A percentile compares a stretch with the other conserved stretches of the same genome.
Conservation (phyloP, 2,797 vertebrate species). For the Thripadectes ignobilis region DNA sequence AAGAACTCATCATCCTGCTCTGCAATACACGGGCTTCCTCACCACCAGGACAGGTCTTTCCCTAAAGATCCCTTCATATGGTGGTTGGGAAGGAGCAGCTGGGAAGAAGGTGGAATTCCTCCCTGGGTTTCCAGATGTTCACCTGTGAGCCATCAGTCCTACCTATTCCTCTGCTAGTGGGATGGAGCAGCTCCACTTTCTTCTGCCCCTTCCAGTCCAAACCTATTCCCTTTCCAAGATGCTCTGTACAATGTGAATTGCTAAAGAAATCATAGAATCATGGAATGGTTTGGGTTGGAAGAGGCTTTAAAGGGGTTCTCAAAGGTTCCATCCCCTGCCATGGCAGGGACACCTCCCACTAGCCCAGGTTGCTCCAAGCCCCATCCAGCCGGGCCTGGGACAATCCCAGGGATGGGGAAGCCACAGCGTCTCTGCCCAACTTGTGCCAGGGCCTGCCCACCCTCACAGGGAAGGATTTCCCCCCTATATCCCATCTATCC, state of each 20-base stretch:
- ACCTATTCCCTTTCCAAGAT: not conserved
- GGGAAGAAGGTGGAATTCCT: not conserved
- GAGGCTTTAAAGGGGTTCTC: not conserved
- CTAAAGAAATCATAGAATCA: not conserved
- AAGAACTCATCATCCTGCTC: not conserved
- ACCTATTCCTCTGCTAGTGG: not conserved
- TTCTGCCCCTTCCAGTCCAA: not conserved
- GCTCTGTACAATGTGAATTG: not conserved
- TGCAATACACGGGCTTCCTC: not conserved
- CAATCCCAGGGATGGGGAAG: not conserved
- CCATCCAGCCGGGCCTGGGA: not conserved
- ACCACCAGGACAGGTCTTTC: not conserved
- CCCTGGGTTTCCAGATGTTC: not conserved
- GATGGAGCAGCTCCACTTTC: not conserved
- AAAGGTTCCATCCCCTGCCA: not conserved
- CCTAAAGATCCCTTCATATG: not conserved
- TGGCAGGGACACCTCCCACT: not conserved
- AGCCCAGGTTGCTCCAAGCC: not conserved
- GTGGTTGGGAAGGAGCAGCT: not conserved
- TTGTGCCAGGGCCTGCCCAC: not conserved
- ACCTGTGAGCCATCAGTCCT: not conserved
- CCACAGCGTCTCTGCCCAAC: not conserved
- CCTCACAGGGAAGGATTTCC: not conserved
- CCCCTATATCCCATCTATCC: not conserved
- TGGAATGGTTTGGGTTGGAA: not conserved